Base-by-base conservation (phyloP, 2,888 invertebrate genomes). In the Ophioninae sp. region DNA sequence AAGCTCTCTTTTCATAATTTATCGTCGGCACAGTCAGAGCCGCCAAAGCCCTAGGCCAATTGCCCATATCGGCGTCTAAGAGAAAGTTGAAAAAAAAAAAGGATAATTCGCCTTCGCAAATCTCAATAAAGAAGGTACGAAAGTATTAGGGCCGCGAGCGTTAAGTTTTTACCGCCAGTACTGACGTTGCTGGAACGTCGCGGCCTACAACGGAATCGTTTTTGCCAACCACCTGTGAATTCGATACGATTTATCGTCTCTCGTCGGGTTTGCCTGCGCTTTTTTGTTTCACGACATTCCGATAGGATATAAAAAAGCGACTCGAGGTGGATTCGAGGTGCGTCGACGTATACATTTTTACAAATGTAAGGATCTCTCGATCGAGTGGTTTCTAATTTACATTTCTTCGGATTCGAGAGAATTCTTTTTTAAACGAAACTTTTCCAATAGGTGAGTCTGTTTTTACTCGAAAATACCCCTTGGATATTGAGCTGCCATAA, bases 1-100 rank as follows among this genome's bases (percentile, higher is more conserved):
- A 59, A 3, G 30, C 30, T 30, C 87, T 86, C 88, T 89, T 88
- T 86, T 13, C 90, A 91, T 90, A 90, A 91, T 91, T 91, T 90
- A 91, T 91, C 89, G 90, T 88, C 88, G 89, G 88, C 88, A 87
- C 88, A 89, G 69, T 79, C 64, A 59, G 23, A 68, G 65, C 56
- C 59, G 64, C 76, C 13, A 75, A 30, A n/a, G 10, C 56, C 20
- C 44, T 44, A 51, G 64, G 73, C n/a, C 41, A 22, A 44, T 76
- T 71, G 64, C 3, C 59, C 20, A 37, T 64, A 71, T 64, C 51
- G 37, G 37, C 39, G 22, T 17, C 41, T 64, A 23, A 23, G 13
- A 10, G 20, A 59, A n/a, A 65, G 41, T 56, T 44, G 44, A 7
- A 13, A 44, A 17, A 67, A 39, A 23, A 68, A 30, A 77, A 30